Percentiles rank a stretch among this genome's conserved stretches.
These are phyloP conservation scores for Echeneis naucrates DNA, from an alignment of 2,797 vertebrate genomes.

Conservation along the genomic window DNA sequence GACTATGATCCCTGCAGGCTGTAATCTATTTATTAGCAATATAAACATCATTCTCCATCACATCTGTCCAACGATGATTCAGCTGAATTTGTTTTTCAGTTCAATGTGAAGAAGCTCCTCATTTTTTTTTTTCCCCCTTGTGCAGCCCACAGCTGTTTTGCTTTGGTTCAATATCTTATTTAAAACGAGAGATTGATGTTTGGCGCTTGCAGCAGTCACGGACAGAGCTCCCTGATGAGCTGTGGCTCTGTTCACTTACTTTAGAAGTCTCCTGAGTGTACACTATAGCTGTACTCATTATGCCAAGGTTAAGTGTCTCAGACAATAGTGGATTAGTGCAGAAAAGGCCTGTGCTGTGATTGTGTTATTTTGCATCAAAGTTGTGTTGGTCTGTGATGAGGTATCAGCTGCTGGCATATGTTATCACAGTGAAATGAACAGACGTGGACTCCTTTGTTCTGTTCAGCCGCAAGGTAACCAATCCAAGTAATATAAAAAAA, in stretches of 20 bases:
- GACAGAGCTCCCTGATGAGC: constrained; percentile 36
- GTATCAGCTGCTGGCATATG: constrained; percentile 43
- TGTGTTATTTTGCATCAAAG: constrained; percentile 43
- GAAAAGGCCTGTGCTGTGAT: constrained; percentile 4
- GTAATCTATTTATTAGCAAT: not conserved
- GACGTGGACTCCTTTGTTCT: constrained; percentile 51
- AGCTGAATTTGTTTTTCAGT: not conserved
- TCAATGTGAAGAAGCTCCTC: not conserved
- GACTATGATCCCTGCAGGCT: not conserved
- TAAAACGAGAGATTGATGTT: constrained; percentile 24
- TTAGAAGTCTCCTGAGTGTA: constrained; percentile 31
- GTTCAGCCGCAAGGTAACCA: constrained; percentile 37
- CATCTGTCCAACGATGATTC: not conserved
- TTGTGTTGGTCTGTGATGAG: constrained; percentile 23
- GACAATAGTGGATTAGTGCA: constrained; percentile 33
- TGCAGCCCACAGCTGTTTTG: constrained; percentile 11
- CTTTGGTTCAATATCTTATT: constrained; percentile 3
- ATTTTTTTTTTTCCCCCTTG: not conserved
- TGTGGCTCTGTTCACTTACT: constrained; percentile 14
- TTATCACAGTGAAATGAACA: constrained; percentile 27
- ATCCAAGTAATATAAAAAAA: constrained; percentile 34
- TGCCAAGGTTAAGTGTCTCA: constrained; percentile 38
- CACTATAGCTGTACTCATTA: constrained; percentile 45
- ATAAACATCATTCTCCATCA: not conserved
- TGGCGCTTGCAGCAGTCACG: constrained; percentile 12